Evolutionary conservation across 2,113 vertebrate species (phyloP), one percentile per base, ranked within the genome.

Genomic region (Cebidichthys violaceus): DNA sequence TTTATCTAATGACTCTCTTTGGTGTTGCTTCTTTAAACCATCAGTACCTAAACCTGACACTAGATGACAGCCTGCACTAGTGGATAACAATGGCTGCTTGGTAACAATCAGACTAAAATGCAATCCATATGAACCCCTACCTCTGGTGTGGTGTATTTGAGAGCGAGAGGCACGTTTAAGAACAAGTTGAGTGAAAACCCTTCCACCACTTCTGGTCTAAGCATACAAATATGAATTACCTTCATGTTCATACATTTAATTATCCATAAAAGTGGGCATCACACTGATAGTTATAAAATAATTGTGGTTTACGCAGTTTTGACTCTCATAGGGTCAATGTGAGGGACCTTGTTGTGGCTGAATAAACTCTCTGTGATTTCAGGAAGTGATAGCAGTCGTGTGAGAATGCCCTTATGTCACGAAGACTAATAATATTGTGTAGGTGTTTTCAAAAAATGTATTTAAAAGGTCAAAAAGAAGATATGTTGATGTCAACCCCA

Each of bases 21-120:
- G 27, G 33, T 55, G 50, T 74, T 69, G 64, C n/a, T n/a, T 33
- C 52, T 33, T 33, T 24, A 33, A 45, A 54, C 7, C 6, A 29
- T 22, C 72, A 92, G 70, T 89, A 84, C 86, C 55, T 39, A 22
- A 70, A 70, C 17, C 47, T 6, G 27, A 77, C 93, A 85, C 87
- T 90, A 92, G 93, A 82, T 84, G 89, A 1, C 89, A 77, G 69
- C 50, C 80, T 84, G 33, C 69, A 54, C 85, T 54, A 73, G 52
- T 57, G 14, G n/a, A 81, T 74, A 54, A 74, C 82, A 69, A 82
- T 39, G 55, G 35, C 75, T 27, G n/a, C 62, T 52, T 1, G 0
- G 22, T 43, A 88, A 91, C 89, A 91, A 90, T 86, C 43, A 85
- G 29, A 47, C 54, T 65, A 75, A 78, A 86, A 85, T 87, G 90